Evolutionary conservation across 2,888 invertebrate species (phyloP).

Genomic region (Drosophila picticornis): DNA sequence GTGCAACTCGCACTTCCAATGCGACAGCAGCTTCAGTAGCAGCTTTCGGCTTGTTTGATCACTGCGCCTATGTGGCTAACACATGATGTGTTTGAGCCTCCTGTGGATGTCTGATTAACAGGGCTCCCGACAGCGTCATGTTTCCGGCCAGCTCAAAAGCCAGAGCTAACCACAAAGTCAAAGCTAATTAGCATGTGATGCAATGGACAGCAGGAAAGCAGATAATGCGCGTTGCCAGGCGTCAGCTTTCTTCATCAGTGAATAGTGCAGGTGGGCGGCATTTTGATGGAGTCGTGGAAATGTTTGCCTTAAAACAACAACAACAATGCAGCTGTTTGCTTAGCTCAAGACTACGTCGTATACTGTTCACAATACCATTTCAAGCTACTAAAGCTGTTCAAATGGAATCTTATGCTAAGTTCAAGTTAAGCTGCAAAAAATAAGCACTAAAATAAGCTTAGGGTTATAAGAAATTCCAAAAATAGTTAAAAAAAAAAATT

Average conservation of each 20-base stretch:
- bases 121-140: conserved; percentile 5
- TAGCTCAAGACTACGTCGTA: not conserved
- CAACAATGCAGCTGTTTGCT: not conserved
- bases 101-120: conserved; percentile 33
- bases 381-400: not conserved
- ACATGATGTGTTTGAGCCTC: conserved; percentile 11
- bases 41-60: conserved; percentile 20
- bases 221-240: conserved; percentile 9
- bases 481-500: not conserved
- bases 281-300: not conserved
- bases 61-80: not conserved
- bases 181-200: conserved; percentile 46
- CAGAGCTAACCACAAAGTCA: conserved; percentile 8
- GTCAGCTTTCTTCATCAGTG: not conserved
- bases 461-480: not conserved
- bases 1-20: not conserved
- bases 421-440: not conserved
- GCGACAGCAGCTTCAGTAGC: conserved; percentile 10
- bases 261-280: conserved; percentile 8
- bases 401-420: not conserved
- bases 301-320: not conserved
- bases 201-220: conserved; percentile 2
- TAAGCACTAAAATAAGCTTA: not conserved
- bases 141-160: not conserved
- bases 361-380: not conserved